Conservation (phyloP, 2,797 vertebrate genomes). For the Cirrhinus mrigala region DNA sequence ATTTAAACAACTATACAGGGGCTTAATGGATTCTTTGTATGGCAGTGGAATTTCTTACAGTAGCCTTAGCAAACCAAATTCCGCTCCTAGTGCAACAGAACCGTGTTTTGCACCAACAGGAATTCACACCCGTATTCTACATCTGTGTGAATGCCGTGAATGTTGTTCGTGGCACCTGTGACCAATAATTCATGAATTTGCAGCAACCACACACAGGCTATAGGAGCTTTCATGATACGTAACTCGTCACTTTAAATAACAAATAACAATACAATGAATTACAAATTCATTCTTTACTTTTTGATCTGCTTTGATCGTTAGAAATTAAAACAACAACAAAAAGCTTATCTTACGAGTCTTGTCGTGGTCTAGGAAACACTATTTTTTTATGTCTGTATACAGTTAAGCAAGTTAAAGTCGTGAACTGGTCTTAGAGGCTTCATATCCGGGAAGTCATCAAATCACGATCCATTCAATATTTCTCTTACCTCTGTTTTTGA, state of each 20-base stretch:
- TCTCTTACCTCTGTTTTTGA: neutral
- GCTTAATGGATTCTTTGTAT: too few species aligned
- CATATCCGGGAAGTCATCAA: neutral
- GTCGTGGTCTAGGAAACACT: neutral
- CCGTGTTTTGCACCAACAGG: neutral
- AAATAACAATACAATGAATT: neutral
- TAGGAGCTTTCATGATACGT: neutral
- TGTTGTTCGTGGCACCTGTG: neutral
- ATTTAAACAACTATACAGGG: too few species aligned
- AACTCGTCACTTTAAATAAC: neutral
- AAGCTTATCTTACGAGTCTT: neutral
- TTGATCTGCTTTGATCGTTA: neutral
- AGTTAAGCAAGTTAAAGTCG: too few species aligned
- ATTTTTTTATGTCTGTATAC: neutral
- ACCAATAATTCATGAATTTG: neutral
- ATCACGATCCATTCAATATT: neutral
- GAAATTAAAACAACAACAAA: neutral
- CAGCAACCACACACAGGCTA: neutral
- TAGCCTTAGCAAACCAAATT: neutral
- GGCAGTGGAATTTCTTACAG: neutral
- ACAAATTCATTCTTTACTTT: neutral
- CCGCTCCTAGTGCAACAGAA: neutral
- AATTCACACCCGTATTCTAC: neutral
- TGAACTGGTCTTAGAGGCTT: too few species aligned
- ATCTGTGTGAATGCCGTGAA: neutral